phyloP scores from a whole-genome alignment of 2,113 vertebrate genomes.

The Poecile atricapillus region DNA sequence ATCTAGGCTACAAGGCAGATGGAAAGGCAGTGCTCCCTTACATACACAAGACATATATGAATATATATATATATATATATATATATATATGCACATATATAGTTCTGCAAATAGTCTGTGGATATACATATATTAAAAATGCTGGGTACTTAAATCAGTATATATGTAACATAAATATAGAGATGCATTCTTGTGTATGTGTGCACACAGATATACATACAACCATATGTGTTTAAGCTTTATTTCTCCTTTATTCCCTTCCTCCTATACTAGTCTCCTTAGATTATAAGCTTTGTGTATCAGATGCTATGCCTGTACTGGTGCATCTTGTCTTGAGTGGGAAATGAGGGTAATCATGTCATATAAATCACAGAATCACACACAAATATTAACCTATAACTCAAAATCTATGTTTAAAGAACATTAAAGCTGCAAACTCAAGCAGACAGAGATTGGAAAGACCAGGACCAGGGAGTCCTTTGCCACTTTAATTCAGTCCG shows the following conservation, averaged over 20 bases:
- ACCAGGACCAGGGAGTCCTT: not conserved
- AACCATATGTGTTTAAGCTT: not conserved
- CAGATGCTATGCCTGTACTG: not conserved
- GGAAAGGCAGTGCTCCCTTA: not conserved
- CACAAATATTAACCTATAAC: not conserved
- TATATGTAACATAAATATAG: not conserved
- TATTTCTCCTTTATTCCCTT: not conserved
- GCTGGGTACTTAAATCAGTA: not conserved
- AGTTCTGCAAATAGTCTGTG: not conserved
- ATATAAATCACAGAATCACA: not conserved
- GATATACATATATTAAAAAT: not conserved
- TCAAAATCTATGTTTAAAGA: not conserved
- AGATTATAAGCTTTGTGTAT: not conserved
- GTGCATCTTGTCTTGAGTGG: not conserved
- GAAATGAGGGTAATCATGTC: not conserved
- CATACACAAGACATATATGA: not conserved
- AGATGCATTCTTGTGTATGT: not conserved
- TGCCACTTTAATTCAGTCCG: not conserved
- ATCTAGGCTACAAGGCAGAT: not conserved
- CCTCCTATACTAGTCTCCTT: not conserved
- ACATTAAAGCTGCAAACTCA: not conserved
- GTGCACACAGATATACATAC: not conserved
- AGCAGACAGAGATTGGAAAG: not conserved
- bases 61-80: not conserved
- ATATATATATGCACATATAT: not conserved